Evolutionary conservation across 2,797 vertebrate genomes (phyloP).

Genomic region (Myotis myotis): DNA sequence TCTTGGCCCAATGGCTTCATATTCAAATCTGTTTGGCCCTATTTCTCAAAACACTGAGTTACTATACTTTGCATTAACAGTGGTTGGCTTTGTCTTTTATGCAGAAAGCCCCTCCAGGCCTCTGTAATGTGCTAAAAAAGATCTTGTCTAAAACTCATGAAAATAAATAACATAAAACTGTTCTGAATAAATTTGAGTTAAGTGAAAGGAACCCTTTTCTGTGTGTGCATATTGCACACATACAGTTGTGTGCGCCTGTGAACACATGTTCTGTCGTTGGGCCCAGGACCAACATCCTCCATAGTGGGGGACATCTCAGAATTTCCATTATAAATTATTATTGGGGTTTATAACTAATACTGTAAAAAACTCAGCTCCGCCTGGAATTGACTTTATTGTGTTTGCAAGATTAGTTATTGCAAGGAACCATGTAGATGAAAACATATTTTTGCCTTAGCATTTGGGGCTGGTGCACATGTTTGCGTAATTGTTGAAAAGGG

Average conservation of each 20-base stretch:
- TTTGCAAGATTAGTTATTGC: constrained; percentile 42
- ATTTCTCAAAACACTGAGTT: constrained; percentile 76
- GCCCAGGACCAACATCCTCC: constrained; percentile 53
- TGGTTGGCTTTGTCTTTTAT: constrained; percentile 81
- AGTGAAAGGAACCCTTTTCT: constrained; percentile 80
- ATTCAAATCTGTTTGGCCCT: constrained; percentile 78
- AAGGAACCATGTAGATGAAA: constrained; percentile 15
- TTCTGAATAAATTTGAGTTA: constrained; percentile 79
- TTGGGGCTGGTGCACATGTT: not conserved
- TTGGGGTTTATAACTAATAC: constrained; percentile 68
- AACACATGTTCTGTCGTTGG: constrained; percentile 47
- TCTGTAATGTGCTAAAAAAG: constrained; percentile 82
- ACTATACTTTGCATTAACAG: constrained; percentile 79
- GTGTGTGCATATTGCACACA: constrained; percentile 65
- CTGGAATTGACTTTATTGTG: constrained; percentile 62
- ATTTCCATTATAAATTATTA: constrained; percentile 80
- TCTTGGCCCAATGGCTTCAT: constrained; percentile 76
- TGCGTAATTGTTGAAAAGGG: not conserved
- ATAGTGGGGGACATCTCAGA: constrained; percentile 61
- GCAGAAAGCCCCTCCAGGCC: constrained; percentile 80
- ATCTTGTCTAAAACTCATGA: constrained; percentile 80
- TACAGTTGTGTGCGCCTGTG: constrained; percentile 52
- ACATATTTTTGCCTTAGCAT: constrained; percentile 3
- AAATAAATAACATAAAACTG: constrained; percentile 82
- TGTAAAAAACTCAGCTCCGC: constrained; percentile 53